Percentiles rank a stretch among this genome's conserved stretches.
These are phyloP conservation scores for Crotalus viridis DNA, from an alignment of 2,113 vertebrate genomes.

Conservation along the genomic window DNA sequence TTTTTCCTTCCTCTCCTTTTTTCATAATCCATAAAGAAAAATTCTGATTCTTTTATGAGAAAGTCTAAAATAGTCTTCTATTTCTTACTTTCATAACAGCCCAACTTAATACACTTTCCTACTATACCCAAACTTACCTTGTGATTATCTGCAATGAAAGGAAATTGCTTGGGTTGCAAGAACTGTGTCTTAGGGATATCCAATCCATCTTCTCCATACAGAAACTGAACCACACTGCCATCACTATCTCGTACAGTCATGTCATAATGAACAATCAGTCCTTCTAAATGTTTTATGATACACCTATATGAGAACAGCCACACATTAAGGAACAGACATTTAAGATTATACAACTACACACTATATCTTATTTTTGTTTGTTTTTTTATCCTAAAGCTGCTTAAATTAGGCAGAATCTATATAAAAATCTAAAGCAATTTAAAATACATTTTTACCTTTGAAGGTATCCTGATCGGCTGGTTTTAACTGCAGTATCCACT, in stretches of 20 bases:
- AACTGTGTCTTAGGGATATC: conserved; percentile 95
- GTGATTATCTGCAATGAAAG: conserved; percentile 90
- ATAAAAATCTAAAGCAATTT: background rate
- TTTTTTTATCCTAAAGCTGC: background rate
- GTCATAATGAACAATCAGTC: conserved; percentile 94
- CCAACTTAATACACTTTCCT: background rate
- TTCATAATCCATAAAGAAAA: background rate
- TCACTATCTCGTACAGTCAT: conserved; percentile 93
- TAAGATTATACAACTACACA: background rate
- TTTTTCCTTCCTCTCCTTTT: background rate
- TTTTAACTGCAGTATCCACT: conserved; percentile 97
- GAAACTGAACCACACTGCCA: conserved; percentile 93
- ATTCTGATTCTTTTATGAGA: background rate
- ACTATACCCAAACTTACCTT: conserved; percentile 73
- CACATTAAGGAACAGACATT: background rate
- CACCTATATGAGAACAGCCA: conserved; percentile 65
- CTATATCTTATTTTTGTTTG: background rate
- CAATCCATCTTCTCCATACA: conserved; percentile 94
- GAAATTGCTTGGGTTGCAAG: conserved; percentile 85
- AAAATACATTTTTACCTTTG: conserved; percentile 79
- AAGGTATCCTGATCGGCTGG: conserved; percentile 93
- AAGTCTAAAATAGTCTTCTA: background rate
- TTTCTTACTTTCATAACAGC: background rate
- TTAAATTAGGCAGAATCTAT: background rate
- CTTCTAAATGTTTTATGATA: conserved; percentile 93